Percentiles rank a stretch among this genome's conserved stretches.
These are phyloP conservation scores for Lagocephalus sceleratus DNA, from an alignment of 2,797 vertebrate genomes.

Conservation along the genomic window DNA sequence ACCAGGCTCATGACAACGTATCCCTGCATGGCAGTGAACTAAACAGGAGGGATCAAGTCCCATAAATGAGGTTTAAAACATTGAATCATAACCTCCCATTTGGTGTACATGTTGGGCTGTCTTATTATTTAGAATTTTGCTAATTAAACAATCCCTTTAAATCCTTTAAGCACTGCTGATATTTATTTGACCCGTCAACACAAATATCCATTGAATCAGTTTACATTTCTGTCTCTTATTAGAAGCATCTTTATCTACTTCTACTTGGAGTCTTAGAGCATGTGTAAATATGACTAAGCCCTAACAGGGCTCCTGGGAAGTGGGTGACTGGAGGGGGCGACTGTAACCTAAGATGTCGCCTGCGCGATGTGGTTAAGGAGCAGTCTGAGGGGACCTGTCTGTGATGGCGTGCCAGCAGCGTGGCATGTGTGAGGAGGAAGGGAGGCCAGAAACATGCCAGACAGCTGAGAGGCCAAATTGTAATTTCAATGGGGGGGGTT, in stretches of 20 bases:
- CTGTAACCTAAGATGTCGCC: slow-evolving; percentile 40
- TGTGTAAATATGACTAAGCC: slow-evolving; percentile 58
- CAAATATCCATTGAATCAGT: not conserved
- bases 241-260: slow-evolving; percentile 18
- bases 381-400: slow-evolving; percentile 41
- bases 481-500: slow-evolving; percentile 16
- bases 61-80: too few species aligned
- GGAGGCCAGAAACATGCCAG: slow-evolving; percentile 55
- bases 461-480: slow-evolving; percentile 68
- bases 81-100: too few species aligned
- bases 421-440: slow-evolving; percentile 45
- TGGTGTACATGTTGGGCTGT: too few species aligned
- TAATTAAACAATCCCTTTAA: not conserved
- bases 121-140: too few species aligned
- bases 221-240: slow-evolving; percentile 2
- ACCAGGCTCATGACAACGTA: slow-evolving; percentile 4
- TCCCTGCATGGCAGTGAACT: not conserved
- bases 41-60: not conserved
- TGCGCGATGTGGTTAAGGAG: slow-evolving; percentile 49
- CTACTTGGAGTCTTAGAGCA: slow-evolving; percentile 19
- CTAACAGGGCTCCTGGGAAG: slow-evolving; percentile 22
- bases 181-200: not conserved
- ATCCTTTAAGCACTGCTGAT: too few species aligned
- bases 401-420: slow-evolving; percentile 41
- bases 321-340: slow-evolving; percentile 22